Percentiles rank a stretch among this genome's conserved stretches.
Conservation (phyloP, 1,140 invertebrate genomes). For the Zaprionus inermis region DNA sequence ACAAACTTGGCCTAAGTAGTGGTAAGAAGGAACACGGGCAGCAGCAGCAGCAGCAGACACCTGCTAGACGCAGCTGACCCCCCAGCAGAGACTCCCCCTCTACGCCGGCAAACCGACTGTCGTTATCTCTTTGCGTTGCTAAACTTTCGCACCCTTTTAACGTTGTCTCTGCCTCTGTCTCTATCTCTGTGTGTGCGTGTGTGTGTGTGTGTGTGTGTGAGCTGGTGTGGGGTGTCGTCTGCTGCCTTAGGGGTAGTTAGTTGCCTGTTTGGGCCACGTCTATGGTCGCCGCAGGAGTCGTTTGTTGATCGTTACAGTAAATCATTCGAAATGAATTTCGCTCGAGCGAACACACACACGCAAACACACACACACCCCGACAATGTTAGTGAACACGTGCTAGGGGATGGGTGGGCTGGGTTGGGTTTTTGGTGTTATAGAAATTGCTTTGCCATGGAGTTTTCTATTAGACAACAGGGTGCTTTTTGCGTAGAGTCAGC, state of each 20-base stretch:
- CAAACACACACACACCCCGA: conserved; percentile 37
- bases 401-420: conserved; percentile 24
- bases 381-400: conserved; percentile 64
- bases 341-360: conserved; percentile 45
- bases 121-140: conserved; percentile 53
- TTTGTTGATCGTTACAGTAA: conserved; percentile 81
- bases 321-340: conserved; percentile 80
- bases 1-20: conserved; percentile 9
- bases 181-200: neutral
- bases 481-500: conserved; percentile 61
- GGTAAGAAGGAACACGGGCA: too few species aligned
- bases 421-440: conserved; percentile 35
- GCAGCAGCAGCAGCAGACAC: conserved; percentile 28
- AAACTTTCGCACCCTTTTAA: conserved; percentile 79
- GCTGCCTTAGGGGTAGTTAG: conserved; percentile 27
- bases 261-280: conserved; percentile 11
- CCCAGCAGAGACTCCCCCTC: conserved; percentile 31
- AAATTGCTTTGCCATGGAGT: conserved; percentile 51
- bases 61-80: conserved; percentile 32
- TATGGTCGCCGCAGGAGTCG: conserved; percentile 65
- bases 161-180: neutral
- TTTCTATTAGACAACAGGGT: conserved; percentile 78
- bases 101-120: neutral
- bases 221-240: conserved; percentile 3
- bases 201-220: neutral